phyloP scores from a whole-genome alignment of 1,140 invertebrate genomes.

The Subanguina moxae region DNA sequence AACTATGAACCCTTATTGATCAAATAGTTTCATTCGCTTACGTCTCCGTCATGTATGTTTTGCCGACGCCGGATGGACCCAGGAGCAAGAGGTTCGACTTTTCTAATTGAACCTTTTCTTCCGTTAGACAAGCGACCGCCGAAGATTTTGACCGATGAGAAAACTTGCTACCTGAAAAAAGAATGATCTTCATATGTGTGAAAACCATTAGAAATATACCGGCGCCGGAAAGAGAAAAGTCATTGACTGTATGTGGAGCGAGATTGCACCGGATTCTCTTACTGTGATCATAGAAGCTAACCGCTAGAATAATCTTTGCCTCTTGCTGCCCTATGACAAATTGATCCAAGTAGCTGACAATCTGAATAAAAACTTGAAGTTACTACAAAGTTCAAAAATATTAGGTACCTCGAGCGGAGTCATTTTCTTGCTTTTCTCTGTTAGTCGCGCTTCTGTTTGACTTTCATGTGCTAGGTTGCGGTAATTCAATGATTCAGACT shows the following conservation, averaged over 20 bases:
- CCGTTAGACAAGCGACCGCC: background rate
- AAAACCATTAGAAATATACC: too few species aligned
- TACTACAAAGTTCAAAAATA: too few species aligned
- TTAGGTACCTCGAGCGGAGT: too few species aligned
- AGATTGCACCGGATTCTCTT: constrained; percentile 59
- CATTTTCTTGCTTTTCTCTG: too few species aligned
- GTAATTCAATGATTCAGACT: too few species aligned
- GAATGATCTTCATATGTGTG: background rate
- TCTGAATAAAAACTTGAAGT: constrained; percentile 65
- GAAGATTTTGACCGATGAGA: constrained; percentile 12
- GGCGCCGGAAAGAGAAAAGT: background rate
- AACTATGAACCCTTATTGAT: too few species aligned
- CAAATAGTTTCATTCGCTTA: too few species aligned
- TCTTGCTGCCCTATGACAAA: constrained; percentile 95
- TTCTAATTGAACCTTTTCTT: constrained; percentile 71
- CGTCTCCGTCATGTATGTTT: constrained; percentile 92
- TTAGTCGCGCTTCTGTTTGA: too few species aligned
- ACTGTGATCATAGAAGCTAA: constrained; percentile 98
- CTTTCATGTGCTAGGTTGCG: too few species aligned
- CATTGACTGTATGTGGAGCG: background rate
- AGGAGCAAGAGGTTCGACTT: constrained; percentile 95
- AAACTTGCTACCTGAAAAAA: constrained; percentile 3
- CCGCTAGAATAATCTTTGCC: constrained; percentile 93
- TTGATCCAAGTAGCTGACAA: constrained; percentile 87
- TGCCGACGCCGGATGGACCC: constrained; percentile 92